Conservation (phyloP, 2,888 invertebrate species). For the Cryptocheilus praepositus region DNA sequence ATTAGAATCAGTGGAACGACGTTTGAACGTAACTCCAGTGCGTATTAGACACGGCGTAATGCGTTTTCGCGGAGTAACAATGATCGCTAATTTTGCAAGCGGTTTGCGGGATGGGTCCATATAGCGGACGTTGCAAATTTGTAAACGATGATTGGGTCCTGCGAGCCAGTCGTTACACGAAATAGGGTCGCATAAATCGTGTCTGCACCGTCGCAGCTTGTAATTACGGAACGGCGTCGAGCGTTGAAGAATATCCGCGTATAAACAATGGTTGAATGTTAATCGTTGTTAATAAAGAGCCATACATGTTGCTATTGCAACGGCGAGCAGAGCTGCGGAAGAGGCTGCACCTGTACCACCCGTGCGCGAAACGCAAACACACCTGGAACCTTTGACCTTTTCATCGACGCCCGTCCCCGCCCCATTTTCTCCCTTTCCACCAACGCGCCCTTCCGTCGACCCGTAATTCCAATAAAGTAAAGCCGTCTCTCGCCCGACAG, state of each 20-base stretch:
- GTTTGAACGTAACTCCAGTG: not conserved
- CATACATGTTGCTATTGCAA: slow-evolving; percentile 73
- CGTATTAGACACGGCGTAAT: no score
- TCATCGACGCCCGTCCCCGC: slow-evolving; percentile 53
- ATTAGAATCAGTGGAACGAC: not conserved
- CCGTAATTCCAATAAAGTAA: slow-evolving; percentile 35
- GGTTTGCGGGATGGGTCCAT: no score
- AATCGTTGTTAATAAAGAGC: slow-evolving; percentile 75
- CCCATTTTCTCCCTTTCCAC: slow-evolving; percentile 45
- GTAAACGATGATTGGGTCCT: no score
- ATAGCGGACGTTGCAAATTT: no score
- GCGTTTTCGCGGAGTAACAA: no score
- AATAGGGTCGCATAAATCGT: not conserved
- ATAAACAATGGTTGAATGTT: slow-evolving; percentile 67
- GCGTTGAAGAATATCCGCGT: slow-evolving; percentile 18
- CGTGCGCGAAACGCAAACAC: slow-evolving; percentile 58
- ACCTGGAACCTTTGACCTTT: slow-evolving; percentile 63
- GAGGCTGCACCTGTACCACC: slow-evolving; percentile 69
- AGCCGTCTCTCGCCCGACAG: not conserved
- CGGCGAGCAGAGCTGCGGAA: slow-evolving; percentile 73
- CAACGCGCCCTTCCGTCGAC: slow-evolving; percentile 34
- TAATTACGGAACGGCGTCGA: slow-evolving; percentile 8
- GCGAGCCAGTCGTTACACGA: no score
- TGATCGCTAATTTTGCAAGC: no score
- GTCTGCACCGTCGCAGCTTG: not conserved